Evolutionary conservation across 2,888 invertebrate genomes (phyloP).

Genomic region (Athrips mouffetella): DNA sequence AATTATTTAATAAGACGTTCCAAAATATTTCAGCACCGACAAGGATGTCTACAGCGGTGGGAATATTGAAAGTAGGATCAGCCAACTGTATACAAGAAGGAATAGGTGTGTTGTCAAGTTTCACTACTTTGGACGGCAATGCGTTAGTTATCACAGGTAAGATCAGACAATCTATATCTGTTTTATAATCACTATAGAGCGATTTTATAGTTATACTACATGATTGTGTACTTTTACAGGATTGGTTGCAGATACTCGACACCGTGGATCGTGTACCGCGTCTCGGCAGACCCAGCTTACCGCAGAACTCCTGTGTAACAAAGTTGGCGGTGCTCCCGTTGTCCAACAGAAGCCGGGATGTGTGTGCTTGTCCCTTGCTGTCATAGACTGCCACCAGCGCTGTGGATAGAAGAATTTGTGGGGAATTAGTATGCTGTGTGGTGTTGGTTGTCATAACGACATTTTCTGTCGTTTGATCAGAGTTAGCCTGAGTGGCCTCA

Average conservation of each 20-base stretch:
- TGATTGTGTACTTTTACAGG: slow-evolving; percentile 20
- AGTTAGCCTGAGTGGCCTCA: too few species aligned
- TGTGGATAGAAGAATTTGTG: slow-evolving; percentile 18
- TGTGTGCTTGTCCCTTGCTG: slow-evolving; percentile 10
- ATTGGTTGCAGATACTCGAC: slow-evolving; percentile 22
- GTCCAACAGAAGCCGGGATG: slow-evolving; percentile 18
- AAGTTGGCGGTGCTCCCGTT: slow-evolving; percentile 24
- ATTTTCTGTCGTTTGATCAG: not conserved
- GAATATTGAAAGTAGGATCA: slow-evolving; percentile 16
- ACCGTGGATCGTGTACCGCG: slow-evolving; percentile 18
- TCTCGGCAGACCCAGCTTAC: slow-evolving; percentile 18
- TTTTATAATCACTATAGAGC: slow-evolving; percentile 8
- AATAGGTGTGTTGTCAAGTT: slow-evolving; percentile 12
- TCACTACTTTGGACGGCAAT: slow-evolving; percentile 12
- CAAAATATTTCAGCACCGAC: slow-evolving; percentile 23
- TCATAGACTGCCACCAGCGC: slow-evolving; percentile 18
- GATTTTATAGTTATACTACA: slow-evolving; percentile 19
- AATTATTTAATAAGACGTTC: slow-evolving; percentile 1
- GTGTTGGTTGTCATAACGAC: not conserved
- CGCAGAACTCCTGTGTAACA: slow-evolving; percentile 15
- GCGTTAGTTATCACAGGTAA: slow-evolving; percentile 17
- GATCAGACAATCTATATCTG: slow-evolving; percentile 14
- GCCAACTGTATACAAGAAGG: slow-evolving; percentile 11
- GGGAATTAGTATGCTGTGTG: not conserved
- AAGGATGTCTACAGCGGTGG: slow-evolving; percentile 21